Conservation (phyloP, 2,113 vertebrate species). For the Catharus minimus region DNA sequence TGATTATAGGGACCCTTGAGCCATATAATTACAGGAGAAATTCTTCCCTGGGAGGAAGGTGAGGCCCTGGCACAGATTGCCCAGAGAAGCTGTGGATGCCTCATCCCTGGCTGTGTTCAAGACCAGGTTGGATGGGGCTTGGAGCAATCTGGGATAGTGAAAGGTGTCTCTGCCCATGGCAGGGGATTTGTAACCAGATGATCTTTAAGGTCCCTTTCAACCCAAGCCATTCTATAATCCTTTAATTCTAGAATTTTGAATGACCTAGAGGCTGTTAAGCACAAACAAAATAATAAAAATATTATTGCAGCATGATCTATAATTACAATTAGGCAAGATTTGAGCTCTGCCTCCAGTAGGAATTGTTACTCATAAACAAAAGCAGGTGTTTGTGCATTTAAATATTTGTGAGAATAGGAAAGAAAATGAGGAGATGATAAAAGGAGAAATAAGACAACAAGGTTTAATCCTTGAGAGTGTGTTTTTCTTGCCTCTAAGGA, state of each 20-base stretch:
- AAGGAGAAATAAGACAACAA: neutral
- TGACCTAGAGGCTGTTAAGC: neutral
- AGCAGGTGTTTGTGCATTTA: neutral
- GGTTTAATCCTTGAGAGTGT: neutral
- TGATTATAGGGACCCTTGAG: neutral
- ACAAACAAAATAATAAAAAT: neutral
- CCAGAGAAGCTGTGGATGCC: neutral
- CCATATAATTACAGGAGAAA: neutral
- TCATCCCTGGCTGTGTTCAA: neutral
- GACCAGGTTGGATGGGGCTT: neutral
- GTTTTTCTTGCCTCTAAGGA: neutral
- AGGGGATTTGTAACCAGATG: neutral
- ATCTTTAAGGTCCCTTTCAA: neutral
- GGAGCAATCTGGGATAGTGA: neutral
- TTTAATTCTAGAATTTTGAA: neutral
- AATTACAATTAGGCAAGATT: neutral
- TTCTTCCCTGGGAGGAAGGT: neutral
- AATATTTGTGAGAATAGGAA: neutral
- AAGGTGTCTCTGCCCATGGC: neutral
- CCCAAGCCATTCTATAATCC: neutral
- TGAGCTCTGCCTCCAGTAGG: neutral
- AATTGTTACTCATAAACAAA: neutral
- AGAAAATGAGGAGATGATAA: neutral
- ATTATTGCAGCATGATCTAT: neutral
- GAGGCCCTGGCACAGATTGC: neutral